These are phyloP conservation scores for Caenorhabditis sp. DNA, from an alignment of 2,888 invertebrate genomes.

Conservation along the genomic window DNA sequence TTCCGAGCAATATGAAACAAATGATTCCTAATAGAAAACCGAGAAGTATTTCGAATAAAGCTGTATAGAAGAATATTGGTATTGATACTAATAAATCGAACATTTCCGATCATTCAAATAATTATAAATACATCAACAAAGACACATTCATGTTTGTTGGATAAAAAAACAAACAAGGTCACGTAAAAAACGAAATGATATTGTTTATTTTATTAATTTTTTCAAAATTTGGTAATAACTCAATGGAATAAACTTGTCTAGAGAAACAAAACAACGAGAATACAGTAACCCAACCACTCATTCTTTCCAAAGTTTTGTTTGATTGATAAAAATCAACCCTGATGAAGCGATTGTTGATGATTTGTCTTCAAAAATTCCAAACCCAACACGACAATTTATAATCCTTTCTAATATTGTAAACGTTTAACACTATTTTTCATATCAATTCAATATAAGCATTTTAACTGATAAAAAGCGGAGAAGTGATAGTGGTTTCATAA, in stretches of 20 bases:
- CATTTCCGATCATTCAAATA: background rate
- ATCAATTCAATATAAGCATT: background rate
- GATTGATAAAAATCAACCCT: too few species aligned
- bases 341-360: too few species aligned
- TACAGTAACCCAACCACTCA: too few species aligned
- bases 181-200: background rate
- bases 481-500: background rate
- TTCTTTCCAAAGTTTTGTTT: too few species aligned
- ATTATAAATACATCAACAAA: background rate
- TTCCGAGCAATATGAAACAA: background rate
- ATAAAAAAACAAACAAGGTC: background rate
- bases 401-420: background rate
- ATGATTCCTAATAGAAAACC: conserved; percentile 4
- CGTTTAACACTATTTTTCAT: background rate
- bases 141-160: too few species aligned
- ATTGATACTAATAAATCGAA: background rate
- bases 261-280: too few species aligned
- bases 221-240: too few species aligned
- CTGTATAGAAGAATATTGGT: conserved; percentile 1
- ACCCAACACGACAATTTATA: background rate
- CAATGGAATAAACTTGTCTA: too few species aligned
- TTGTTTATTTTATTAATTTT: too few species aligned
- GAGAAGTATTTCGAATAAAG: conserved; percentile 2
- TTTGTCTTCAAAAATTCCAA: background rate
- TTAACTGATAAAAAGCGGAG: background rate